phyloP scores from a whole-genome alignment of 2,113 vertebrate genomes.

The Azemiops feae region DNA sequence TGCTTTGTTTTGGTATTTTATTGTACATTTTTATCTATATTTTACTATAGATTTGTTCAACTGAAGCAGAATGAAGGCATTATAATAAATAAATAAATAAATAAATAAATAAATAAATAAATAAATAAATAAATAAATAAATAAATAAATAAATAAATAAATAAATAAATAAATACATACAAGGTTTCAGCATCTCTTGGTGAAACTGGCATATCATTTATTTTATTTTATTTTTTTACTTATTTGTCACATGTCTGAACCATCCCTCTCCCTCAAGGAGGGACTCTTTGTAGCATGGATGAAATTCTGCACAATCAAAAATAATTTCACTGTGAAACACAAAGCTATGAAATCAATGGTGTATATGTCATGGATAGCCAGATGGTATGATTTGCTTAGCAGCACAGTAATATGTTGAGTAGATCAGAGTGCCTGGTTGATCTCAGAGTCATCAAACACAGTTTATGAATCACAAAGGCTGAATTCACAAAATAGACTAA shows the following conservation, averaged over 20 bases:
- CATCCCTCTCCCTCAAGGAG: background rate
- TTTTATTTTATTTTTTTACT: background rate
- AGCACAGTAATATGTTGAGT: background rate
- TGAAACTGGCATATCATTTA: conserved; percentile 28
- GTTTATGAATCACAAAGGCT: background rate
- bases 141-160: no score
- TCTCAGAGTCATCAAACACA: background rate
- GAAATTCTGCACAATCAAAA: conserved; percentile 10
- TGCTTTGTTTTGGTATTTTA: background rate
- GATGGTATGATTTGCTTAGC: background rate
- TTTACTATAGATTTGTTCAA: background rate
- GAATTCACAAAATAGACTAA: background rate
- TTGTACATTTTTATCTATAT: background rate
- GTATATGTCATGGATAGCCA: background rate
- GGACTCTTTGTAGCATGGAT: background rate
- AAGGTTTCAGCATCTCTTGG: conserved; percentile 19
- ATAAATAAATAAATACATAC: no score
- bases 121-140: no score
- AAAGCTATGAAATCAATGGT: conserved; percentile 5
- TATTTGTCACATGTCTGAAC: background rate
- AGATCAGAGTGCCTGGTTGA: background rate
- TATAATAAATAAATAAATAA: background rate
- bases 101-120: no score
- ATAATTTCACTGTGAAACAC: conserved; percentile 2
- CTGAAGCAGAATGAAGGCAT: background rate